Percentiles rank a stretch among this genome's conserved stretches.
These are phyloP conservation scores for Gracilinanus agilis DNA, from an alignment of 2,113 vertebrate species.

Conservation along the genomic window DNA sequence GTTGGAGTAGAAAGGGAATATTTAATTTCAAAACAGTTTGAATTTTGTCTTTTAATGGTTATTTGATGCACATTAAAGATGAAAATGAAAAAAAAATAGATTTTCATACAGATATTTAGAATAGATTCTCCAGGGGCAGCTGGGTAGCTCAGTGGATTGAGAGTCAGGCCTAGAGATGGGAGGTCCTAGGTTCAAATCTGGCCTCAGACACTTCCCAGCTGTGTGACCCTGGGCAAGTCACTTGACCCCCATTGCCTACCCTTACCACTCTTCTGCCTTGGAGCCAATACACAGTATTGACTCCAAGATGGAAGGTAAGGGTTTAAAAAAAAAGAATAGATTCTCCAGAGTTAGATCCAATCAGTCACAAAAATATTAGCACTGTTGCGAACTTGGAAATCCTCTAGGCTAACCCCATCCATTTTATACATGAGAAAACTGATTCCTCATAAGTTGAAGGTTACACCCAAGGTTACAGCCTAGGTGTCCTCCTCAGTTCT, in stretches of 20 bases:
- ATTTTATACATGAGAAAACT: not conserved
- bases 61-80: constrained; percentile 33
- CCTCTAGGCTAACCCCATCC: too few species aligned
- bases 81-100: constrained; percentile 28
- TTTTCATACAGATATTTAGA: constrained; percentile 48
- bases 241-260: too few species aligned
- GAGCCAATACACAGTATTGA: too few species aligned
- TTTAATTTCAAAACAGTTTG: not conserved
- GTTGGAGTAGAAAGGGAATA: constrained; percentile 24
- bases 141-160: too few species aligned
- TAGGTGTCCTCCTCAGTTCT: not conserved
- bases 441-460: not conserved
- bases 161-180: too few species aligned
- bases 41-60: constrained; percentile 19
- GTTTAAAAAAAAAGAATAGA: too few species aligned
- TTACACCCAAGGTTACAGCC: not conserved
- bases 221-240: too few species aligned
- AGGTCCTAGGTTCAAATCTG: too few species aligned
- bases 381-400: not conserved
- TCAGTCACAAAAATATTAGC: not conserved
- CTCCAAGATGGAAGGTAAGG: too few species aligned
- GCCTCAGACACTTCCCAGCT: too few species aligned
- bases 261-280: too few species aligned
- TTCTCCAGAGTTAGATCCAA: constrained; percentile 26
- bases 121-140: constrained; percentile 34